Percentiles rank a stretch among this genome's conserved stretches.
Conservation (phyloP, 2,113 vertebrate genomes). For the Nymphicus hollandicus region DNA sequence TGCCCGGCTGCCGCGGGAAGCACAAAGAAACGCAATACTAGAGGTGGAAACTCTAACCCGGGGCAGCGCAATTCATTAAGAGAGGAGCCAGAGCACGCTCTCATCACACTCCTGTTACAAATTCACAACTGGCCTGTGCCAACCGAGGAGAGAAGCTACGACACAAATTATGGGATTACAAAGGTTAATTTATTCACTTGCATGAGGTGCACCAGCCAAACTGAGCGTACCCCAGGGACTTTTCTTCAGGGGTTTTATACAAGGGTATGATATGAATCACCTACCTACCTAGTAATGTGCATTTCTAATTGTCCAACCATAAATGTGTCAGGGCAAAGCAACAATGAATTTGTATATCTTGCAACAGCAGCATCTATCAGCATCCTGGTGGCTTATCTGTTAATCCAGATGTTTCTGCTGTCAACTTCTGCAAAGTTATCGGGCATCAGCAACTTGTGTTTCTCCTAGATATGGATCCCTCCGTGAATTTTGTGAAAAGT, state of each 20-base stretch:
- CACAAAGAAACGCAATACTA: rapidly evolving
- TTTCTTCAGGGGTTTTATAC: neutral
- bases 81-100: neutral
- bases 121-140: neutral
- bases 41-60: neutral
- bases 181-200: neutral
- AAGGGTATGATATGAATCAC: neutral
- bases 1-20: rapidly evolving
- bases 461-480: neutral
- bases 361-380: neutral
- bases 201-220: neutral
- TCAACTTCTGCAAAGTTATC: neutral
- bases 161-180: neutral
- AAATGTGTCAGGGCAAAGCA: neutral
- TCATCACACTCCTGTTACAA: rapidly evolving
- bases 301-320: neutral
- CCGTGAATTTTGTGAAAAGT: neutral
- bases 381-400: neutral
- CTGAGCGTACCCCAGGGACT: neutral
- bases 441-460: neutral
- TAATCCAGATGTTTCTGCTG: neutral
- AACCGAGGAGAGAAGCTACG: neutral
- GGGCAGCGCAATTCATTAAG: neutral
- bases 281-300: neutral
- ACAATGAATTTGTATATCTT: neutral